A percentile compares a stretch with the other conserved stretches of the same genome.
Evolutionary conservation across 92 coral and sea anemone genomes (phyloP).

Genomic region (Galaxea fascicularis): DNA sequence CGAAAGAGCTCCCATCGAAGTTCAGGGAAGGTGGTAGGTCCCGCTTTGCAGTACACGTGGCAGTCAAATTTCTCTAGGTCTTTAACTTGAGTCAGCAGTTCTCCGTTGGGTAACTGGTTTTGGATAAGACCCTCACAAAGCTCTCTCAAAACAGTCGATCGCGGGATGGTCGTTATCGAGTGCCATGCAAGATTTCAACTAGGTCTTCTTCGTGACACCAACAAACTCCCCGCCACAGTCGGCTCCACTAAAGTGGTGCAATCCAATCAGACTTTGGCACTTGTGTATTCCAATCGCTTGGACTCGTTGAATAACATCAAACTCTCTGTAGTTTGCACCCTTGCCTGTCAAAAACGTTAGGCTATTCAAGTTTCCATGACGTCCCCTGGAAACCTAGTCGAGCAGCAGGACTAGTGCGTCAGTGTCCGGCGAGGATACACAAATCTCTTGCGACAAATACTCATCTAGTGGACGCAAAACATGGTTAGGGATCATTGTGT

Average conservation of each 20-base stretch:
- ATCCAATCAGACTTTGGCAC: conserved; percentile 50
- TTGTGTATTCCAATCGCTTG: conserved; percentile 30
- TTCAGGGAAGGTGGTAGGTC: conserved; percentile 48
- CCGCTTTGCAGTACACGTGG: conserved; percentile 44
- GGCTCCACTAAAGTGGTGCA: conserved; percentile 47
- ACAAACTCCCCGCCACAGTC: conserved; percentile 62
- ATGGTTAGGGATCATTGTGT: conserved; percentile 38
- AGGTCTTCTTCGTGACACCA: conserved; percentile 51
- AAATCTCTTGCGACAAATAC: conserved; percentile 30
- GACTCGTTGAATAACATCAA: conserved; percentile 30
- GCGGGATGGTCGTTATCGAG: conserved; percentile 43
- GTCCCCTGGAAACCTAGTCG: conserved; percentile 35
- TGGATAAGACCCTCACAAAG: conserved; percentile 29
- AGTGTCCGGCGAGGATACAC: conserved; percentile 49
- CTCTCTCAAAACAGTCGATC: conserved; percentile 38
- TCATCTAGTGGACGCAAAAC: conserved; percentile 30
- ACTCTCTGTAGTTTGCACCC: conserved; percentile 48
- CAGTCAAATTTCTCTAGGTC: conserved; percentile 41
- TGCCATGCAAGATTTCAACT: conserved; percentile 36
- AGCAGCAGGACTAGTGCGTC: conserved; percentile 47
- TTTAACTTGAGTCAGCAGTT: conserved; percentile 27
- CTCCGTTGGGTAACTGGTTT: conserved; percentile 19
- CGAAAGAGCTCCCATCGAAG: conserved; percentile 48
- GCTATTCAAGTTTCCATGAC: conserved; percentile 41
- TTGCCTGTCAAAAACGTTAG: conserved; percentile 52